Percentiles rank a stretch among this genome's conserved stretches.
phyloP scores from a whole-genome alignment of 64 coral and sea anemone species.

The Montipora foliosa region DNA sequence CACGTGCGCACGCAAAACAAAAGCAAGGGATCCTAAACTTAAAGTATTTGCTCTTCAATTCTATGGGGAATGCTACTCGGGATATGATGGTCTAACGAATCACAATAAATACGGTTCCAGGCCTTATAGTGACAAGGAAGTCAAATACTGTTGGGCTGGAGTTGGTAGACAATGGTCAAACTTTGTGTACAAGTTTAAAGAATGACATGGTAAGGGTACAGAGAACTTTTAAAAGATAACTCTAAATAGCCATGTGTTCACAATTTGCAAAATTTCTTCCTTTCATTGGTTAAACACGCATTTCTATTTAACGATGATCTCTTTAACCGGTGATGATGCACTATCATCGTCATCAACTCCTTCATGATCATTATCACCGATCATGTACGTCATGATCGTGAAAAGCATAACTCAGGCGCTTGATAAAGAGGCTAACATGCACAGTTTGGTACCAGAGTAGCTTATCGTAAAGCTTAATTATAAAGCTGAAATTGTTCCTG shows the following conservation, averaged over 20 bases:
- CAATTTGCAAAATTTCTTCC: too few species aligned
- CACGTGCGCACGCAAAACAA: constrained; percentile 2
- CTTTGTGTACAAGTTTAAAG: constrained; percentile 32
- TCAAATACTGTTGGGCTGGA: background rate
- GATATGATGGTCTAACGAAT: background rate
- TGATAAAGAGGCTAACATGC: too few species aligned
- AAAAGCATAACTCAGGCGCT: too few species aligned
- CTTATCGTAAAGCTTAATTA: too few species aligned
- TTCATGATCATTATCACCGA: too few species aligned
- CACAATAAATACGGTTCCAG: background rate
- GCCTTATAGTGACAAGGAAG: background rate
- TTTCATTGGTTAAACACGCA: too few species aligned
- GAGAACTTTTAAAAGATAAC: background rate
- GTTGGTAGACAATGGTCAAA: background rate
- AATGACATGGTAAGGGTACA: background rate
- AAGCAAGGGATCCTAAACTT: background rate
- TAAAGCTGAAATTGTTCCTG: background rate
- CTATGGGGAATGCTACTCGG: constrained; percentile 34
- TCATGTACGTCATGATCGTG: too few species aligned
- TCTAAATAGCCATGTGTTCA: background rate
- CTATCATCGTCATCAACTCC: too few species aligned
- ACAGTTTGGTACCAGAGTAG: too few species aligned
- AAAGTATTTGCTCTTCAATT: constrained; percentile 4
- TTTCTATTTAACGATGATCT: too few species aligned
- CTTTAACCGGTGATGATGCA: too few species aligned